These are phyloP conservation scores for Hydrophis major DNA, from an alignment of 2,797 vertebrate species.

Conservation along the genomic window DNA sequence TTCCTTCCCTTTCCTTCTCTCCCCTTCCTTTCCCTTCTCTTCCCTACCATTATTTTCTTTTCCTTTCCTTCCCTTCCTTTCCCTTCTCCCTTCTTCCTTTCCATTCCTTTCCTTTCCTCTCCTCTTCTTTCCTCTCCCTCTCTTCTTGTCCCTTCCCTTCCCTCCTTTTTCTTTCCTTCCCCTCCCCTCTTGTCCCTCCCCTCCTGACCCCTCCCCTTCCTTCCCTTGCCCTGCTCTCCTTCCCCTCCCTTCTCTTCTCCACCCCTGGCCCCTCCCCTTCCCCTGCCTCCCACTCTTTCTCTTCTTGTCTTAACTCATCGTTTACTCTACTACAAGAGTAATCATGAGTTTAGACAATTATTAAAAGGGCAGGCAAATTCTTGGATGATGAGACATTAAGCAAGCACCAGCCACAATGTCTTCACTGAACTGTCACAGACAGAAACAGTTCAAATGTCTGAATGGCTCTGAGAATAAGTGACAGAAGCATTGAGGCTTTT, in stretches of 20 bases:
- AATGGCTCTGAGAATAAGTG: neutral
- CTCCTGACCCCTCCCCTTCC: too few species aligned
- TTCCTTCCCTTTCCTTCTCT: too few species aligned
- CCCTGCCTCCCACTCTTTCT: neutral
- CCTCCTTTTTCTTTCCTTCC: fast-evolving
- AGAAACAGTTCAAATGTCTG: neutral
- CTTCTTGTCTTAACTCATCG: neutral
- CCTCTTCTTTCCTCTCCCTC: too few species aligned
- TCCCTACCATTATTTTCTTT: too few species aligned
- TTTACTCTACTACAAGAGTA: neutral
- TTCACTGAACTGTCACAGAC: neutral
- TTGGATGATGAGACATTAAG: neutral
- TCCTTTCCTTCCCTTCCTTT: fast-evolving
- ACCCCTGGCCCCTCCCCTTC: neutral
- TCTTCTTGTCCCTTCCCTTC: too few species aligned
- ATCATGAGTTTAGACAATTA: neutral
- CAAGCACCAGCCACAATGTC: neutral
- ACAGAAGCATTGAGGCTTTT: neutral
- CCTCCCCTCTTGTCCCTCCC: neutral
- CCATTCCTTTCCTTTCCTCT: too few species aligned
- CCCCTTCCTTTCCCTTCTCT: too few species aligned
- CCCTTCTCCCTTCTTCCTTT: too few species aligned
- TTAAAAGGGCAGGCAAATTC: neutral
- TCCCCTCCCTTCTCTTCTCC: neutral
- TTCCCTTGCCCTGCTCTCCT: neutral